Evolutionary conservation across 2,888 invertebrate genomes (phyloP).

Genomic region (Cetonia aurata): DNA sequence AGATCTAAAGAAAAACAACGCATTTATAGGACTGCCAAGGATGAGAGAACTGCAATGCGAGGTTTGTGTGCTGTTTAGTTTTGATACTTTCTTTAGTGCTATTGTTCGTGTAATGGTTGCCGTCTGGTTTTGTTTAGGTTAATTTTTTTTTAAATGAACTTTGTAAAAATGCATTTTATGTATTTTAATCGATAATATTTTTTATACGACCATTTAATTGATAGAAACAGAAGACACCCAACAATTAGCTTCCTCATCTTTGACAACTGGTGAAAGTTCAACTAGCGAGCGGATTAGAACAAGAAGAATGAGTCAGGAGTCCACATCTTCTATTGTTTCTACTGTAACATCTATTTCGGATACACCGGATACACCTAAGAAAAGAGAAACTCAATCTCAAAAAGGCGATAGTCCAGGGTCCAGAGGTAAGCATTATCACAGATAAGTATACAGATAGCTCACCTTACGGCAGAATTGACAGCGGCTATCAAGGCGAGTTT

Average conservation of each 20-base stretch:
- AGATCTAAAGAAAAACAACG: conserved; percentile 8
- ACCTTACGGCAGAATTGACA: too few relatives aligned
- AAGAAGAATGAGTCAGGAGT: conserved; percentile 27
- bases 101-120: too few relatives aligned
- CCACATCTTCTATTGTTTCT: conserved; percentile 18
- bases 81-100: too few relatives aligned
- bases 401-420: background rate
- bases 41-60: background rate
- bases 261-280: background rate
- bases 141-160: too few relatives aligned
- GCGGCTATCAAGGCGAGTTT: too few relatives aligned
- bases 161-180: too few relatives aligned
- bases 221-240: background rate
- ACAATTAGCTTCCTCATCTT: conserved; percentile 5
- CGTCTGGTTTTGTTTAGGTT: too few relatives aligned
- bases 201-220: too few relatives aligned
- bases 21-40: background rate
- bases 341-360: conserved; percentile 16
- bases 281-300: background rate
- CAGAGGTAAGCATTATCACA: conserved; percentile 7
- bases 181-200: too few relatives aligned
- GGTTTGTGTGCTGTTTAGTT: background rate
- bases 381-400: background rate
- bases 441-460: too few relatives aligned
- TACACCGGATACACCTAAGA: conserved; percentile 1